Conservation (phyloP, 2,888 invertebrate species). For the Apoda limacodes region DNA sequence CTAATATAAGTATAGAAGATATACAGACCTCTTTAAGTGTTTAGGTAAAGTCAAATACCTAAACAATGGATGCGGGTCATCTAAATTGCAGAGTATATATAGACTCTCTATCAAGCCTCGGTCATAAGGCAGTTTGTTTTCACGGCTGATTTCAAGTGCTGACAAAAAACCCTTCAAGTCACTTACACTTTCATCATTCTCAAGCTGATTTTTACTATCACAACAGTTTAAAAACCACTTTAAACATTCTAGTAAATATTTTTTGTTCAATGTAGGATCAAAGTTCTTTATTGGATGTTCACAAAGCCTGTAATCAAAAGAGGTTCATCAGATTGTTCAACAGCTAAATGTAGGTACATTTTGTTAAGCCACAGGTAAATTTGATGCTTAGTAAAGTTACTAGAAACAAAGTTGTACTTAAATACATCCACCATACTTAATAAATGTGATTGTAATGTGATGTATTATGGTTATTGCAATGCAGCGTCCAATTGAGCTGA, state of each 20-base stretch:
- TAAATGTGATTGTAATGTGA: too few relatives aligned
- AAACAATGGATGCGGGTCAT: slow-evolving; percentile 64
- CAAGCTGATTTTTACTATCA: slow-evolving; percentile 35
- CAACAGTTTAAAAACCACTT: slow-evolving; percentile 73
- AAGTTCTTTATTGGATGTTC: slow-evolving; percentile 66
- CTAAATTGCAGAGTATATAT: slow-evolving; percentile 76
- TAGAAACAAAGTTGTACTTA: too few relatives aligned
- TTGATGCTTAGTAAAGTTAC: too few relatives aligned
- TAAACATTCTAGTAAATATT: slow-evolving; percentile 78
- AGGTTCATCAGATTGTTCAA: too few relatives aligned
- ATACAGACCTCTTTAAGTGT: slow-evolving; percentile 52
- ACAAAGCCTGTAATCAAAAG: slow-evolving; percentile 70
- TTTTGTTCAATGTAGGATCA: slow-evolving; percentile 77
- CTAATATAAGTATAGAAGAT: background rate
- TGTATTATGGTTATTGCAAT: too few relatives aligned
- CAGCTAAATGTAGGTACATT: too few relatives aligned
- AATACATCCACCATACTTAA: background rate
- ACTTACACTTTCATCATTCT: slow-evolving; percentile 6
- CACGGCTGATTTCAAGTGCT: slow-evolving; percentile 16
- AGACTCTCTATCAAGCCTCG: slow-evolving; percentile 73
- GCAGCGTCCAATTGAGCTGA: too few relatives aligned
- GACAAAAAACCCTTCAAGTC: slow-evolving; percentile 6
- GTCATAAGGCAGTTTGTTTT: slow-evolving; percentile 28
- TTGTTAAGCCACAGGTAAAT: background rate
- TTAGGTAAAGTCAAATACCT: slow-evolving; percentile 58